Percentiles rank a stretch among this genome's conserved stretches.
phyloP scores from a whole-genome alignment of 2,888 invertebrate species.

The Thera britannica region DNA sequence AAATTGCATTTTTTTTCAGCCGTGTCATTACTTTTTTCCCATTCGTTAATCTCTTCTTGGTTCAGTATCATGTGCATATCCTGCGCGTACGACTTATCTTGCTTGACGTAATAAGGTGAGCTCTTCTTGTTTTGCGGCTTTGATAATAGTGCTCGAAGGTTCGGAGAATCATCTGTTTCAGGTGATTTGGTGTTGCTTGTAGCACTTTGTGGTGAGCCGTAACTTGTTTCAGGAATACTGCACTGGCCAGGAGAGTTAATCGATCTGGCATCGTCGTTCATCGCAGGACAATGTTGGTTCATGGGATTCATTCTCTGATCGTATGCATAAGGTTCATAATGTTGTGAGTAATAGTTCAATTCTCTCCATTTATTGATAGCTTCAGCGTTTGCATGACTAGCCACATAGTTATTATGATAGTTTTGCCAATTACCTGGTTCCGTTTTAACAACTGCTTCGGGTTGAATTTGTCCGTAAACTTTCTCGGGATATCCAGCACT shows the following conservation, averaged over 20 bases:
- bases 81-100: slow-evolving; percentile 61
- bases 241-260: slow-evolving; percentile 71
- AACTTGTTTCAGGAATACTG: slow-evolving; percentile 68
- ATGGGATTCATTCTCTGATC: slow-evolving; percentile 55
- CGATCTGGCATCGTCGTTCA: slow-evolving; percentile 61
- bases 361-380: slow-evolving; percentile 72
- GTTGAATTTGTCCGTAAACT: slow-evolving; percentile 52
- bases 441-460: slow-evolving; percentile 60
- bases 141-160: slow-evolving; percentile 85
- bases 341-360: slow-evolving; percentile 67
- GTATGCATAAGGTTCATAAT: slow-evolving; percentile 59
- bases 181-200: slow-evolving; percentile 65
- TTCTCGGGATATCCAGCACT: slow-evolving; percentile 54
- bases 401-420: slow-evolving; percentile 58
- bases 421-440: slow-evolving; percentile 69
- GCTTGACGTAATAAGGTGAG: slow-evolving; percentile 61
- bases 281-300: slow-evolving; percentile 52
- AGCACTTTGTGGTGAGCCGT: slow-evolving; percentile 70
- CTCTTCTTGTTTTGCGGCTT: slow-evolving; percentile 61
- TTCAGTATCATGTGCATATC: slow-evolving; percentile 63
- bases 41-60: slow-evolving; percentile 58
- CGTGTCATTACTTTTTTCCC: slow-evolving; percentile 69
- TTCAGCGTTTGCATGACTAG: slow-evolving; percentile 58
- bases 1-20: slow-evolving; percentile 71
- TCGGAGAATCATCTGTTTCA: slow-evolving; percentile 79